Evolutionary conservation across 2,797 vertebrate species (phyloP), one percentile per base, ranked within the genome.

Genomic region (Ptychadena robeensis): DNA sequence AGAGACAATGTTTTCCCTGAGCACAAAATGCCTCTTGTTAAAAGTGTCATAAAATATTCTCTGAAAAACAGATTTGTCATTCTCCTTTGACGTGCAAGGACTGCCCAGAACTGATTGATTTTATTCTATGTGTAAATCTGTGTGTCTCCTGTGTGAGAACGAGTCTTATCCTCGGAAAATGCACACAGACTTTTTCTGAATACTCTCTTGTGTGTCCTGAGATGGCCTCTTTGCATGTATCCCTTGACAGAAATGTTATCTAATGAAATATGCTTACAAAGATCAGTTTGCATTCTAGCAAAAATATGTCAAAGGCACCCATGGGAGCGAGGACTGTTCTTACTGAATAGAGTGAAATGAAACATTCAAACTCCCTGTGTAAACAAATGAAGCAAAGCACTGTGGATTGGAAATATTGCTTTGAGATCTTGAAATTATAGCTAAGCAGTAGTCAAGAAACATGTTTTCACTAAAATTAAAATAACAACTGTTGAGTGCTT

Each of bases 11-110:
- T 68, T 84, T 69, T 74, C 76, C 70, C 82, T 74, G 12, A 59
- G 61, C 53, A 34, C 18, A 37, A 79, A 11, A 79, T 59, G 22
- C 63, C 74, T 79, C 65, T 63, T 68, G 70, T 57, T 79, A 74
- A 84, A 79, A 68, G 25, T 65, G 64, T 73, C 68, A 73, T 79
- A 73, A 79, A 79, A 74, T 74, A 79, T 84, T 84, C 82, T 61
- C 63, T 65, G 76, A 74, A 84, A 83, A 84, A 80, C 82, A 80
- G 68, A 84, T 84, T 84, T 84, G 44, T 79, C 82, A 80, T 84
- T 64, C 34, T 74, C 40, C 15, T 84, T 79, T 84, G 82, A 73
- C 82, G 35, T 61, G 64, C 67, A 63, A 66, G 44, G 70, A 48
- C 61, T 80, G 64, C 73, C 82, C 70, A 73, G 70, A 84, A 79